Conservation (phyloP, 2,797 vertebrate species). For the Pantherophis alleghaniensis region DNA sequence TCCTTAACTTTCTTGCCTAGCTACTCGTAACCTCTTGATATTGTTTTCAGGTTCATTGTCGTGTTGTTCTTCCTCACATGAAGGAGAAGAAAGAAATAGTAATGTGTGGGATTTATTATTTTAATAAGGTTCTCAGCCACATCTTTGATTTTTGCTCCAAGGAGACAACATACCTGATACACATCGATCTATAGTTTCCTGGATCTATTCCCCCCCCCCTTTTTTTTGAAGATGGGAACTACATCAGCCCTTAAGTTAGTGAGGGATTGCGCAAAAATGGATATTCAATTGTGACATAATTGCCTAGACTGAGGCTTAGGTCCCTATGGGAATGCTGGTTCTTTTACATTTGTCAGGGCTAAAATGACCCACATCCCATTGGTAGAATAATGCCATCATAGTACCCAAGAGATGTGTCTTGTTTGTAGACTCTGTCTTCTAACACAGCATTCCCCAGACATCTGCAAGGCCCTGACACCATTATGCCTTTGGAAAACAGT, state of each 20-base stretch:
- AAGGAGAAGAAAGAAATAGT: neutral
- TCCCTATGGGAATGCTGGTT: neutral
- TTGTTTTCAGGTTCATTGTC: neutral
- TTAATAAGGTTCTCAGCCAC: neutral
- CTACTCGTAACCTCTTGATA: neutral
- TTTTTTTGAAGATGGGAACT: neutral
- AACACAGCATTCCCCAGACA: neutral
- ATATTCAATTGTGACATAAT: neutral
- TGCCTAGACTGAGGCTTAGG: neutral
- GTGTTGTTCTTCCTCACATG: neutral
- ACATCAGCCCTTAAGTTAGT: neutral
- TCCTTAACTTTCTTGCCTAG: no score
- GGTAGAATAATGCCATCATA: neutral
- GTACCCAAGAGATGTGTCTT: neutral
- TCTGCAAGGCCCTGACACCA: neutral
- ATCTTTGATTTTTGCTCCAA: neutral
- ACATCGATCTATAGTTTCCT: neutral
- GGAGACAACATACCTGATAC: neutral
- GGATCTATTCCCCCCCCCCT: rapidly evolving
- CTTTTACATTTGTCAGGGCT: neutral
- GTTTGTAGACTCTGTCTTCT: neutral
- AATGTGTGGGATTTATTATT: neutral
- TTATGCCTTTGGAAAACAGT: neutral
- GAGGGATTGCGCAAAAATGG: neutral
- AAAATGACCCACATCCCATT: neutral